These are phyloP conservation scores for Scrobipalpa costella DNA, from an alignment of 2,888 invertebrate species.

Conservation along the genomic window DNA sequence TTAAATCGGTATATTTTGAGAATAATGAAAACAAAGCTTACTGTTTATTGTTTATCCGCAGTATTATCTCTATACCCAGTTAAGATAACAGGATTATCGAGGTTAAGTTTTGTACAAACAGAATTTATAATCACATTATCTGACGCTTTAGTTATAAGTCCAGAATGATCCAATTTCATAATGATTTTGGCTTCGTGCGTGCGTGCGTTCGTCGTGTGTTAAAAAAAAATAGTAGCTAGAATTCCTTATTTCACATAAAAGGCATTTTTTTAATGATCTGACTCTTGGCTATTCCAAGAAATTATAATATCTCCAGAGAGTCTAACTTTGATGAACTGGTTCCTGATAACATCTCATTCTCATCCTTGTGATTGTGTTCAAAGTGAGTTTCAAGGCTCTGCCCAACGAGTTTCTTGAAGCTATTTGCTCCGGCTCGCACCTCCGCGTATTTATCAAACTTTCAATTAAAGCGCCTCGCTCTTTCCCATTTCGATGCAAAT, in stretches of 20 bases:
- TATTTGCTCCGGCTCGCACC: conserved; percentile 29
- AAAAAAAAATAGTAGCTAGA: no score
- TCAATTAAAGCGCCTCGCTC: conserved; percentile 68
- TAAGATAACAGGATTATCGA: conserved; percentile 35
- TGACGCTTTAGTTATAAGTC: background rate
- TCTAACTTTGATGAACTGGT: conserved; percentile 5
- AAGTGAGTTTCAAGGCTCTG: conserved; percentile 9
- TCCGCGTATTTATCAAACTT: conserved; percentile 62
- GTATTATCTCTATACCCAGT: conserved; percentile 41
- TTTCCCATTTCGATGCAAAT: conserved; percentile 75
- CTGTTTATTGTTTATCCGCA: conserved; percentile 46
- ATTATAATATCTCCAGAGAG: background rate
- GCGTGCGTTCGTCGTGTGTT: no score
- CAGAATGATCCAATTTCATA: background rate
- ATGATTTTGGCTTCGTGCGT: background rate
- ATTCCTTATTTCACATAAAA: no score
- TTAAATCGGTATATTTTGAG: conserved; percentile 2
- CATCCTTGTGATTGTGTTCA: conserved; percentile 11
- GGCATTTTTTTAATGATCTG: no score
- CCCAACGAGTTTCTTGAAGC: background rate
- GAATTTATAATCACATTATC: background rate
- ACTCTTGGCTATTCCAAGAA: background rate
- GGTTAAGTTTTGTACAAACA: background rate
- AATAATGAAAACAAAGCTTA: conserved; percentile 50
- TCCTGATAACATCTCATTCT: background rate